These are phyloP conservation scores for Gymnobelideus leadbeateri DNA, from an alignment of 2,113 vertebrate species.

Conservation along the genomic window DNA sequence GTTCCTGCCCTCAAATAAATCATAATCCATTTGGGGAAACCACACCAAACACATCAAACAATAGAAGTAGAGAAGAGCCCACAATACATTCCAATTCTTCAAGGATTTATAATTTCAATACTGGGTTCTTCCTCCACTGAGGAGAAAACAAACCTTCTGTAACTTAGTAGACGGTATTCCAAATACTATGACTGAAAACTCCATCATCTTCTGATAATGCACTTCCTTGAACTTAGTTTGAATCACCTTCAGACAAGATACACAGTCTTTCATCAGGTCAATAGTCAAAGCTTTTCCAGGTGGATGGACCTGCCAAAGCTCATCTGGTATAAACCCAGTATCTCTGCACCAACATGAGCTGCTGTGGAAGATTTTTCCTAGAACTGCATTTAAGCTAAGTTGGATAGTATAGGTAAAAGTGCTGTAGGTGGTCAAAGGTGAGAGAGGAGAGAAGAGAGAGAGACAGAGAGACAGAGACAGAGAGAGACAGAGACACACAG, in stretches of 20 bases:
- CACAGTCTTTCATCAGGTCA: background rate
- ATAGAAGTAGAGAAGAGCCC: background rate
- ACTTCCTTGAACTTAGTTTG: background rate
- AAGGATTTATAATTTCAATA: background rate
- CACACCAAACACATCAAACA: background rate
- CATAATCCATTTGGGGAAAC: background rate
- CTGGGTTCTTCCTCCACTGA: background rate
- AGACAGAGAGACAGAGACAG: background rate
- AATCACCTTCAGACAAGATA: background rate
- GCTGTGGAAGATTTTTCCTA: background rate
- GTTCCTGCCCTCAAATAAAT: background rate
- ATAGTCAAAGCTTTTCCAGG: background rate
- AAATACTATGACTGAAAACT: background rate
- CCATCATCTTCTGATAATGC: background rate
- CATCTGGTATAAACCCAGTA: background rate
- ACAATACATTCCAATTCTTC: background rate
- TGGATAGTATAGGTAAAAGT: background rate
- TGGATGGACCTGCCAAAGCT: background rate
- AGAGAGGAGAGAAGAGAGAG: background rate
- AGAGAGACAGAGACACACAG: rapidly evolving
- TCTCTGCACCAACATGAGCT: too few relatives aligned
- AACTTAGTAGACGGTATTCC: background rate
- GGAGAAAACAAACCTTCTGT: background rate
- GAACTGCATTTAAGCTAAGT: background rate
- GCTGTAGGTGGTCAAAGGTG: background rate